phyloP scores from a whole-genome alignment of 2,797 vertebrate genomes.

The Enteromius trimaculatus region DNA sequence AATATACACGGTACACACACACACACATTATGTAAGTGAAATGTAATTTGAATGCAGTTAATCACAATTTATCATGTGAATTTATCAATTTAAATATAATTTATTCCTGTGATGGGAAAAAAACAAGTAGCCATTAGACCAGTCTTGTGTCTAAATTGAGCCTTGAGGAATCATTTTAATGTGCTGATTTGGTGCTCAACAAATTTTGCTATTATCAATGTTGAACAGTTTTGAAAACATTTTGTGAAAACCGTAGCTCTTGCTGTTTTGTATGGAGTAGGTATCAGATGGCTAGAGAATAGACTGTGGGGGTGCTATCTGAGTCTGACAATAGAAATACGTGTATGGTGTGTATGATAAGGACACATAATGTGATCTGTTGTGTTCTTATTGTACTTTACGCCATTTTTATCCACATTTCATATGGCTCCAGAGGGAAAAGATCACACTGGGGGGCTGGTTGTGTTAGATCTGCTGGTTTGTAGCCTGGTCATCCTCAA shows the following conservation, averaged over 20 bases:
- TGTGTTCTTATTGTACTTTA: conserved; percentile 12
- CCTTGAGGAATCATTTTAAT: background rate
- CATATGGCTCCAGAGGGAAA: conserved; percentile 16
- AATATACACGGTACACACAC: no score
- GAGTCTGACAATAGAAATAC: background rate
- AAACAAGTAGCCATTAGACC: no score
- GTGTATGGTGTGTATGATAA: background rate
- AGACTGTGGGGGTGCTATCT: background rate
- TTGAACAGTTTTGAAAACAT: background rate
- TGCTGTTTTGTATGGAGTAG: background rate
- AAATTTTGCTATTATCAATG: background rate
- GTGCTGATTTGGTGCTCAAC: no score
- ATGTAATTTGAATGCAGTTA: no score
- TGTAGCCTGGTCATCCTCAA: conserved; percentile 32
- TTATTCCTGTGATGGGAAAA: background rate
- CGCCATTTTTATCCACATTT: conserved; percentile 5
- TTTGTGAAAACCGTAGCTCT: background rate
- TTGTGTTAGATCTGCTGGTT: conserved; percentile 22
- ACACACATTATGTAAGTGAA: background rate
- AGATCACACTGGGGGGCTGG: conserved; percentile 19
- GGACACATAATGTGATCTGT: background rate
- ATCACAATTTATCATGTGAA: background rate
- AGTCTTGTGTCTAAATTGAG: no score
- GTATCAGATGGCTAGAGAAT: background rate
- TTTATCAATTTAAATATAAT: background rate